Conservation (phyloP, 2,888 invertebrate species). For the Aromia moschata region DNA sequence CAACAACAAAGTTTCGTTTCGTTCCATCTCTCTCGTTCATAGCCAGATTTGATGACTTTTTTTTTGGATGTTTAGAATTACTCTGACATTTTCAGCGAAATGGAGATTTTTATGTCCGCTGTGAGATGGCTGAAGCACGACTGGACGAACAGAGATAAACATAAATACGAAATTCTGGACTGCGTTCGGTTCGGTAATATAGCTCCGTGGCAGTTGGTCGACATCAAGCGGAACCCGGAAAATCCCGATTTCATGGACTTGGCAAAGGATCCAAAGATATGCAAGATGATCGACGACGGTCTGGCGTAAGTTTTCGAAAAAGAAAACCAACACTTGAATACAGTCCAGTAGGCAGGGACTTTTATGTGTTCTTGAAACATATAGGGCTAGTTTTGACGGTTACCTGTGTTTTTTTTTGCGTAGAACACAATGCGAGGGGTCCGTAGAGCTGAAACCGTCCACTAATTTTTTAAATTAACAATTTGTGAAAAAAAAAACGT, state of each 20-base stretch:
- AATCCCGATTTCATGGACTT: constrained; percentile 77
- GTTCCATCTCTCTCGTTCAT: too few species aligned
- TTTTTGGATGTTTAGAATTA: background rate
- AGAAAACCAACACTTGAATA: too few species aligned
- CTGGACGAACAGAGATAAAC: constrained; percentile 70
- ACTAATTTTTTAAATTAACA: too few species aligned
- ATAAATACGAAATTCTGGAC: constrained; percentile 70
- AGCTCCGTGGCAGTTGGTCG: constrained; percentile 82
- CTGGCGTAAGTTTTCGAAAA: constrained; percentile 80
- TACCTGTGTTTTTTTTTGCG: too few species aligned
- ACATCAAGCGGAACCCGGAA: constrained; percentile 78
- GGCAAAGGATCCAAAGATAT: constrained; percentile 73
- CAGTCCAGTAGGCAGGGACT: too few species aligned
- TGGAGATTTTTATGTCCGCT: constrained; percentile 82
- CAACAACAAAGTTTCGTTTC: too few species aligned
- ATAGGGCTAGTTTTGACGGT: too few species aligned
- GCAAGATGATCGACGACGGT: constrained; percentile 82
- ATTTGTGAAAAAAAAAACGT: too few species aligned
- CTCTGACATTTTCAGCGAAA: constrained; percentile 65
- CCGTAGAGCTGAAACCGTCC: too few species aligned
- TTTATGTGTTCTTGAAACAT: too few species aligned
- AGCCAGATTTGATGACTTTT: too few species aligned
- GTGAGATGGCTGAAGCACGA: constrained; percentile 81
- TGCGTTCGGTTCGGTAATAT: constrained; percentile 83
- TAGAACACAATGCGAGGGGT: too few species aligned